Base-by-base conservation (phyloP, 2,888 invertebrate species). In the Coremacera marginata region DNA sequence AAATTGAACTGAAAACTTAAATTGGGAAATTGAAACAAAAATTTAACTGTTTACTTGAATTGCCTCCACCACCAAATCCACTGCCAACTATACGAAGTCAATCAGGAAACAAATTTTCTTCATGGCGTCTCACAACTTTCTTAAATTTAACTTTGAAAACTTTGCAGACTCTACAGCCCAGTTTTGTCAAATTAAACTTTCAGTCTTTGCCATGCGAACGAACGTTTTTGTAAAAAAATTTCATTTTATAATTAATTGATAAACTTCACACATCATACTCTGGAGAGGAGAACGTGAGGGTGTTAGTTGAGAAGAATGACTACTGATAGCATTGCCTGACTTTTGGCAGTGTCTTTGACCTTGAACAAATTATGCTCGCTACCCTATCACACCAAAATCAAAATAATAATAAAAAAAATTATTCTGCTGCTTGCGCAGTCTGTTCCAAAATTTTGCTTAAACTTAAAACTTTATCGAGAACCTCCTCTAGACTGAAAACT, bases 171-270 rank as follows among this genome's bases (percentile, higher is more conserved):
- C 70, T 70, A 25, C 27, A 70, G 31, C 55, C 52, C 31, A 70
- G n/a, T 70, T 70, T 55, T 19, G 70, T 55, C 31, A 55, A 25
- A 25, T 16, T 44, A 19, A 37, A 16, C 34, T 60, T n/a, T 65
- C 72, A 22, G 49, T 73, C 51, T 62, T 60, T 72, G 37, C 49
- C 67, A 62, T 75, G 55, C 73, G 57, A 16, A 60, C 55, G 44
- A 57, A 51, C 22, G 34, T 71, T 55, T 37, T 34, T 7, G 22
- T 71, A 60, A 60, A 60, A 60, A 65, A 73, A 65, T 73, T 62
- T 25, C n/a, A 72, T 73, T 63, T 73, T 65, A 73, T 63, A 73
- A 73, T 73, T 73, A 73, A 73, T 73, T 73, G 65, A 73, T 51
- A 73, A 73, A 73, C 73, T 73, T 73, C 73, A 73, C 73, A 73